Conservation (phyloP, 2,113 vertebrate species). For the Acinonyx jubatus region DNA sequence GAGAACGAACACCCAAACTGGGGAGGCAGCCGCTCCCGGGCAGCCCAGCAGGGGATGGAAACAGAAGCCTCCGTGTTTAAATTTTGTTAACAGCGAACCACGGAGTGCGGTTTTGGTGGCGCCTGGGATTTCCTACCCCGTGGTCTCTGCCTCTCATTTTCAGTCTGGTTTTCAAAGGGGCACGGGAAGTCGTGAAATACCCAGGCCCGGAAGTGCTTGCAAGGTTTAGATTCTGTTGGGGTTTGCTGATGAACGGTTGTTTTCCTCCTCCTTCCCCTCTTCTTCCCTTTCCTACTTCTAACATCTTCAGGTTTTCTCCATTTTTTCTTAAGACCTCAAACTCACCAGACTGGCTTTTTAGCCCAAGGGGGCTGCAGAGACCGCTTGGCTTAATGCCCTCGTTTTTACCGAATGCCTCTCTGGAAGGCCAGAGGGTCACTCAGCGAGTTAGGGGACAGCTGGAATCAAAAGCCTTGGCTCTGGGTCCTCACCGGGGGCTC, state of each 20-base stretch:
- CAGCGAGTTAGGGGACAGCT: neutral
- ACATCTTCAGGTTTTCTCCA: neutral
- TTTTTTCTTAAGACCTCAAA: neutral
- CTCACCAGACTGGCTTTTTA: neutral
- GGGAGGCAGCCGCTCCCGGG: neutral
- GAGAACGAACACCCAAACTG: neutral
- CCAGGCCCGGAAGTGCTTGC: neutral
- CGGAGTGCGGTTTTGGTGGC: accelerated
- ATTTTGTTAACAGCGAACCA: neutral
- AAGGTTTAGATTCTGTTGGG: neutral
- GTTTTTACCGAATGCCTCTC: neutral
- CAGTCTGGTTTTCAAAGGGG: neutral
- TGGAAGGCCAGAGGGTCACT: neutral
- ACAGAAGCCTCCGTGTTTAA: neutral
- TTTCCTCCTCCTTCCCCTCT: neutral
- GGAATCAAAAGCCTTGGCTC: neutral
- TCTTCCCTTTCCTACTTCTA: neutral
- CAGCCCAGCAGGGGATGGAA: neutral
- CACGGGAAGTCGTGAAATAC: neutral
- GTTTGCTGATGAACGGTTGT: neutral
- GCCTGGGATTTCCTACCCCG: neutral
- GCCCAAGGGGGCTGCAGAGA: neutral
- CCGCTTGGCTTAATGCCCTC: neutral
- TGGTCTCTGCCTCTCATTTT: neutral
- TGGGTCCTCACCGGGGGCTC: neutral